phyloP scores from a whole-genome alignment of 1,140 invertebrate genomes.

The Zophobas morio region DNA sequence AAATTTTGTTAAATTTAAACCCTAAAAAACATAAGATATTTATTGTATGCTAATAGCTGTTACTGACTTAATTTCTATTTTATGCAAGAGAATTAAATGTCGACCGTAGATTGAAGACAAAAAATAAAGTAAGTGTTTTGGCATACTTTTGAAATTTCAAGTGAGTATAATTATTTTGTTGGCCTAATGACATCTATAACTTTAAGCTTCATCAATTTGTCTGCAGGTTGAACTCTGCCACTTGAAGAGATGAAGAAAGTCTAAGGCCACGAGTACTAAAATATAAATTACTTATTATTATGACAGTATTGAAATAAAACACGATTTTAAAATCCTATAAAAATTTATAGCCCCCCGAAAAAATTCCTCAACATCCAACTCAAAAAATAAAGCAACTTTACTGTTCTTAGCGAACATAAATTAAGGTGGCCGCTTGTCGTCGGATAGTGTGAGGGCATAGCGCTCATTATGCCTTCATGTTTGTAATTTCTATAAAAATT shows the following conservation, averaged over 20 bases:
- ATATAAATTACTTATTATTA: constrained; percentile 40
- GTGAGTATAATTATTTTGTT: too few species aligned
- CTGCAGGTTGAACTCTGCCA: constrained; percentile 11
- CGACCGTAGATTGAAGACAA: too few species aligned
- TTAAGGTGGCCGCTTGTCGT: background rate
- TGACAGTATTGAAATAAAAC: constrained; percentile 43
- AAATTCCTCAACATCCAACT: constrained; percentile 24
- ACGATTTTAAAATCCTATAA: constrained; percentile 41
- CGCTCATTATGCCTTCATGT: constrained; percentile 16
- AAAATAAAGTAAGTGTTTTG: too few species aligned
- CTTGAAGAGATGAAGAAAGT: background rate
- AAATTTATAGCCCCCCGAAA: constrained; percentile 30
- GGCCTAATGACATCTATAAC: background rate
- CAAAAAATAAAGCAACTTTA: constrained; percentile 16
- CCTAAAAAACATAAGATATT: too few species aligned
- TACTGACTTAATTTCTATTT: too few species aligned
- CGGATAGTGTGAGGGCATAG: constrained; percentile 1
- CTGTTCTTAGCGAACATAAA: constrained; percentile 5
- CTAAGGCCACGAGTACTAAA: constrained; percentile 14
- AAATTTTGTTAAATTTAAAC: too few species aligned
- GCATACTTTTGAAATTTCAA: too few species aligned
- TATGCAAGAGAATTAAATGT: too few species aligned
- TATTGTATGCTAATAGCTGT: too few species aligned
- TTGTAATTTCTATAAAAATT: constrained; percentile 18
- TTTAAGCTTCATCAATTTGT: background rate